phyloP scores from a whole-genome alignment of 2,797 vertebrate species.

The Lithobates sylvaticus region DNA sequence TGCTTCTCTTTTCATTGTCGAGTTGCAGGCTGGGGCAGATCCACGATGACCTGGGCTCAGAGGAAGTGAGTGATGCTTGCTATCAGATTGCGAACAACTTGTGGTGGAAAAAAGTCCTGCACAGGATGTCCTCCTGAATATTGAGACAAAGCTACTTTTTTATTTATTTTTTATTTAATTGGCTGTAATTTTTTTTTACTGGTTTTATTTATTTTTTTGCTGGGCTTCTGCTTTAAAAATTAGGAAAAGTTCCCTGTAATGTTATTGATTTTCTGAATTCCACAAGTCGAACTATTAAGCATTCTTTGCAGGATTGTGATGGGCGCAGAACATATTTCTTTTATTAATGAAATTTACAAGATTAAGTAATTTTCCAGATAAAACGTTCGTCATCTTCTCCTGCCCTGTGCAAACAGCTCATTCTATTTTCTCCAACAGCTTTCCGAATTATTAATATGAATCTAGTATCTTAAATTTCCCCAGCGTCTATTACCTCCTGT shows the following conservation, averaged over 20 bases:
- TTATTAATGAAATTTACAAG: constrained; percentile 47
- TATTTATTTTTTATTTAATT: too few species aligned
- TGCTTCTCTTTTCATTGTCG: too few species aligned
- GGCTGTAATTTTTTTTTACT: too few species aligned
- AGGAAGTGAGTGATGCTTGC: too few species aligned
- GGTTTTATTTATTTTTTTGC: too few species aligned
- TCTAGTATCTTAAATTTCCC: constrained; percentile 43
- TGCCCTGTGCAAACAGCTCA: constrained; percentile 22
- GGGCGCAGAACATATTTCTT: constrained; percentile 56
- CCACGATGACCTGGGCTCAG: too few species aligned
- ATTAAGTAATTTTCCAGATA: constrained; percentile 45
- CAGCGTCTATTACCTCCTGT: constrained; percentile 37
- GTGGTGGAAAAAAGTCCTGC: too few species aligned
- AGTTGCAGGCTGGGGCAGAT: too few species aligned
- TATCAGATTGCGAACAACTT: too few species aligned
- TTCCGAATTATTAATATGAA: constrained; percentile 37
- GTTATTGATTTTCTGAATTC: not conserved
- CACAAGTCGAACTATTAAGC: not conserved
- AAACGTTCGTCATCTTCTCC: constrained; percentile 9
- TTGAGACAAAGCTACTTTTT: too few species aligned
- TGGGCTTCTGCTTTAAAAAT: not conserved
- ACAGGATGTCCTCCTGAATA: too few species aligned
- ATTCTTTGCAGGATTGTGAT: constrained; percentile 3
- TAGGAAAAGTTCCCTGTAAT: not conserved
- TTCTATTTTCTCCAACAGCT: constrained; percentile 29